Evolutionary conservation across 2,797 vertebrate genomes (phyloP).

Genomic region (Sylvia borin): DNA sequence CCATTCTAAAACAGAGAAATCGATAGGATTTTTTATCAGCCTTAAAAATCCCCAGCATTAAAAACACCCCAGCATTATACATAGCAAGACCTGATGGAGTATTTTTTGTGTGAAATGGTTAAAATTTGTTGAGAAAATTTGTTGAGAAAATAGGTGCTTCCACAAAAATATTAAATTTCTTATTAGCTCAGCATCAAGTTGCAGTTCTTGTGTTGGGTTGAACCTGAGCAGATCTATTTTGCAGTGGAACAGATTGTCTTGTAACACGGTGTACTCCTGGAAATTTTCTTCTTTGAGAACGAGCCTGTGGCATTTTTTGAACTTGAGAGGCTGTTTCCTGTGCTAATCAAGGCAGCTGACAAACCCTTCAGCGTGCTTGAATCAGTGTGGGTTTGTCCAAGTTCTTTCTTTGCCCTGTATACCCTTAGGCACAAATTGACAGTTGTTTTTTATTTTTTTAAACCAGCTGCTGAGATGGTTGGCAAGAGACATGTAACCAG

Average conservation of each 20-base stretch:
- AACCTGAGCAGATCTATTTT: background rate
- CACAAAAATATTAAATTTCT: background rate
- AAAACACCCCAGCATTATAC: background rate
- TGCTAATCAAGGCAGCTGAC: constrained; percentile 21
- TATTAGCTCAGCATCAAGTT: background rate
- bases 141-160: background rate
- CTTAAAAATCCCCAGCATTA: background rate
- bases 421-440: background rate
- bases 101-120: background rate
- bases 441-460: background rate
- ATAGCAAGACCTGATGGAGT: background rate
- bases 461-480: background rate
- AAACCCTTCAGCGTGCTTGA: background rate
- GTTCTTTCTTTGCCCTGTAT: constrained; percentile 6
- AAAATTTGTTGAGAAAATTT: background rate
- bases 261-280: background rate
- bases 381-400: constrained; percentile 4
- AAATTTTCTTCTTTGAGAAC: background rate
- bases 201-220: background rate
- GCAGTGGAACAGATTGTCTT: background rate
- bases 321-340: background rate
- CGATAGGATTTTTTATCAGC: background rate
- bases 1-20: background rate
- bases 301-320: constrained; percentile 15
- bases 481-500: background rate